These are phyloP conservation scores for Eumaeus atala DNA, from an alignment of 1,140 invertebrate genomes.

Conservation along the genomic window DNA sequence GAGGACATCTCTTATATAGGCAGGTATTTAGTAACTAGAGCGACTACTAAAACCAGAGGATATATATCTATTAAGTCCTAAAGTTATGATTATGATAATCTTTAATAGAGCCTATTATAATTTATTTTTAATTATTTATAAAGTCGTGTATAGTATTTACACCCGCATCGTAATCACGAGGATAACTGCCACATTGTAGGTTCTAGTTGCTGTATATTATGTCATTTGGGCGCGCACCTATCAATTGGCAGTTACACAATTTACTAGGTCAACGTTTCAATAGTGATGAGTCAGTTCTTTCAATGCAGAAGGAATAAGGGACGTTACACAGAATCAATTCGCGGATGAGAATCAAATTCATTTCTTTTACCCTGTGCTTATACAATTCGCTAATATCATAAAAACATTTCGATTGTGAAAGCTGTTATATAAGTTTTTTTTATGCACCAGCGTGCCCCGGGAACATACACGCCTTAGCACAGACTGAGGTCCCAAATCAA, in stretches of 20 bases:
- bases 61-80: conserved; percentile 59
- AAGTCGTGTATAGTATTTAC: conserved; percentile 62
- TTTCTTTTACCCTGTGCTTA: conserved; percentile 68
- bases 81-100: conserved; percentile 69
- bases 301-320: conserved; percentile 62
- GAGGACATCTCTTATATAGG: conserved; percentile 38
- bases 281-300: conserved; percentile 65
- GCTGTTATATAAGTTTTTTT: conserved; percentile 7
- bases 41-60: conserved; percentile 62
- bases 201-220: conserved; percentile 20
- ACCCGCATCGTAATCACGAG: conserved; percentile 44
- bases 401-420: conserved; percentile 37
- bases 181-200: conserved; percentile 59
- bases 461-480: background rate
- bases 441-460: conserved; percentile 1
- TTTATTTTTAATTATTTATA: conserved; percentile 69
- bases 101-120: conserved; percentile 65
- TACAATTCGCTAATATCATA: conserved; percentile 56
- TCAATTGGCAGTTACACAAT: conserved; percentile 59
- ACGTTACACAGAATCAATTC: conserved; percentile 47
- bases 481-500: background rate
- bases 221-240: conserved; percentile 27
- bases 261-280: conserved; percentile 54
- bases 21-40: conserved; percentile 48
- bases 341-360: conserved; percentile 32